Conservation (phyloP, 2,888 invertebrate species). For the Cephus pulcher region DNA sequence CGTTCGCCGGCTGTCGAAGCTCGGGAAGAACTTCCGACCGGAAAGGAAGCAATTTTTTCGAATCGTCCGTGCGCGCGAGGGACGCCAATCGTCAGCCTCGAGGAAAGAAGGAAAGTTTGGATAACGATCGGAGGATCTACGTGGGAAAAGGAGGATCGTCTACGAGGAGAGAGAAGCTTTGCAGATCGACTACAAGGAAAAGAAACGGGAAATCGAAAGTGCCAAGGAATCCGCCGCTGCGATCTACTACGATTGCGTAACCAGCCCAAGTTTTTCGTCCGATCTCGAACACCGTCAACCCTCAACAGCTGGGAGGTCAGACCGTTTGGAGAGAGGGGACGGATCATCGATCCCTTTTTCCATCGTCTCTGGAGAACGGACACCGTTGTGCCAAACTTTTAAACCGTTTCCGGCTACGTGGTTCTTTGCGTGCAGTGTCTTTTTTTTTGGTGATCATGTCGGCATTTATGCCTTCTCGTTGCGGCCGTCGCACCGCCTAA, state of each 20-base stretch:
- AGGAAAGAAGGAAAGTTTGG: slow-evolving; percentile 6
- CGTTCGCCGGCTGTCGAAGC: background rate
- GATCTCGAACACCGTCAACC: background rate
- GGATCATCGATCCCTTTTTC: slow-evolving; percentile 50
- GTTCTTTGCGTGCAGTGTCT: too few species aligned
- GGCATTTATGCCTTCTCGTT: too few species aligned
- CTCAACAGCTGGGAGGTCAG: slow-evolving; percentile 15
- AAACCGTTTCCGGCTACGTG: slow-evolving; percentile 12
- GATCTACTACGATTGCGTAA: too few species aligned
- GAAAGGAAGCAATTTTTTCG: background rate
- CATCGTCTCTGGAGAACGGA: slow-evolving; percentile 45
- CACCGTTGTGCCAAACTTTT: slow-evolving; percentile 18
- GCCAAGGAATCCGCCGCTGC: too few species aligned
- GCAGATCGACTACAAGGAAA: too few species aligned
- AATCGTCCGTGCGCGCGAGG: too few species aligned
- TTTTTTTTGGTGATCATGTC: too few species aligned
- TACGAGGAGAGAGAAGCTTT: too few species aligned
- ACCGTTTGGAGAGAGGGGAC: slow-evolving; percentile 32
- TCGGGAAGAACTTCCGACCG: slow-evolving; percentile 4
- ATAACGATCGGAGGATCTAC: background rate
- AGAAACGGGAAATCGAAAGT: too few species aligned
- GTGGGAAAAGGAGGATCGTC: slow-evolving; percentile 6
- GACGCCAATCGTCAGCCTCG: background rate
- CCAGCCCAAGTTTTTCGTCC: too few species aligned
- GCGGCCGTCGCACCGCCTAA: too few species aligned